Evolutionary conservation across 2,113 vertebrate species (phyloP).

Genomic region (Sinocyclocheilus anshuiensis): DNA sequence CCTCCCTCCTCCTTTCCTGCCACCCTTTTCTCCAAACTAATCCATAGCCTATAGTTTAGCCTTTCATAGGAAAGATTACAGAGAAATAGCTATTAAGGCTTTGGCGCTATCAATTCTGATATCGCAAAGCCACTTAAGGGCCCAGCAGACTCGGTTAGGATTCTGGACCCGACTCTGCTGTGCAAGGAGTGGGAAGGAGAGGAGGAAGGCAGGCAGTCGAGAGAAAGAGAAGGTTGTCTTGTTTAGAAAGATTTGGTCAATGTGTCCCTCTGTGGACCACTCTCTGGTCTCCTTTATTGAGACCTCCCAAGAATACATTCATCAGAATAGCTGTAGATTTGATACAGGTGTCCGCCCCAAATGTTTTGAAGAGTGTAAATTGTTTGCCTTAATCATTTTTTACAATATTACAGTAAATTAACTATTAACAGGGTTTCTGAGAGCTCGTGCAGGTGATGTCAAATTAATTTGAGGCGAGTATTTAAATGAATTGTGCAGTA

Average conservation of each 20-base stretch:
- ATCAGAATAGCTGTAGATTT: not conserved
- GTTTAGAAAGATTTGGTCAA: conserved; percentile 63
- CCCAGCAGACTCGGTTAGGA: conserved; percentile 72
- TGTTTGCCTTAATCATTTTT: not conserved
- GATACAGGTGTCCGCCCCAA: not conserved
- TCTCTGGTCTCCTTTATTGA: conserved; percentile 57
- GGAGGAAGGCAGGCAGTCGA: conserved; percentile 41
- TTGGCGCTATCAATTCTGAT: conserved; percentile 80
- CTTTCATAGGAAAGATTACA: conserved; percentile 85
- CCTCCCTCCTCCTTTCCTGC: conserved; percentile 61
- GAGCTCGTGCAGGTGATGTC: not conserved
- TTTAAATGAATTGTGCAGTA: too few species aligned
- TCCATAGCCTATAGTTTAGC: conserved; percentile 82
- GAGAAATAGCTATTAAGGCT: conserved; percentile 84
- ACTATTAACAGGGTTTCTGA: not conserved
- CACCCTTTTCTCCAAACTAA: conserved; percentile 71
- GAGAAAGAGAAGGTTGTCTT: conserved; percentile 63
- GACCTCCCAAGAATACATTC: conserved; percentile 53
- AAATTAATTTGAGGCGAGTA: too few species aligned
- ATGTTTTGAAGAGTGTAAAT: not conserved
- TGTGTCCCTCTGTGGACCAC: conserved; percentile 44
- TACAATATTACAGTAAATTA: not conserved
- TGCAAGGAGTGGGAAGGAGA: conserved; percentile 10
- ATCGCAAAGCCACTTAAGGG: conserved; percentile 83
- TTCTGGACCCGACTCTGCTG: conserved; percentile 67